phyloP scores from a whole-genome alignment of 1,140 invertebrate genomes.

The Ostrea denselamellosa region DNA sequence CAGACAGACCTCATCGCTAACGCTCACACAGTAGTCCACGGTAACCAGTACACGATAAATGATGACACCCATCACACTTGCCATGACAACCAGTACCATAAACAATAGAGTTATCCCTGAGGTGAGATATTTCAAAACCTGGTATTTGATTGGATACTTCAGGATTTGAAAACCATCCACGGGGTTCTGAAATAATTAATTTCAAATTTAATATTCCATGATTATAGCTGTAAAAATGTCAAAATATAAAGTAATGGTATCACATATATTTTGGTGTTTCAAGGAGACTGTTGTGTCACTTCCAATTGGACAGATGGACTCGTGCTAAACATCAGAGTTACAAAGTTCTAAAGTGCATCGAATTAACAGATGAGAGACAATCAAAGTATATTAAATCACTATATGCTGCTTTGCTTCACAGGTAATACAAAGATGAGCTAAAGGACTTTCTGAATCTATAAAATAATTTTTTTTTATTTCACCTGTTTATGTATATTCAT shows the following conservation, averaged over 20 bases:
- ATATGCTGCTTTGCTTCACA: too few species aligned
- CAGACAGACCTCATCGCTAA: constrained; percentile 67
- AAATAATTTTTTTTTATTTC: not conserved
- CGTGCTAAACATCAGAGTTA: too few species aligned
- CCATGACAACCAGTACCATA: constrained; percentile 74
- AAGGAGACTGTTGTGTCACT: too few species aligned
- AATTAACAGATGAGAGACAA: too few species aligned
- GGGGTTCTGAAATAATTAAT: constrained; percentile 66
- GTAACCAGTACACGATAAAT: constrained; percentile 76
- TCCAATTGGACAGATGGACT: too few species aligned
- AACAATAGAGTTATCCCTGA: constrained; percentile 72
- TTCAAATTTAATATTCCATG: not conserved
- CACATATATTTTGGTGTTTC: too few species aligned
- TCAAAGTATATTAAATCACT: too few species aligned
- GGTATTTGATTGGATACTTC: constrained; percentile 70
- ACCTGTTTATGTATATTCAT: not conserved
- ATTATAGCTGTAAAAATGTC: not conserved
- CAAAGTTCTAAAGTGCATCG: too few species aligned
- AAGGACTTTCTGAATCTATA: not conserved
- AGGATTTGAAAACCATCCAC: constrained; percentile 63
- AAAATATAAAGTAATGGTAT: not conserved
- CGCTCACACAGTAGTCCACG: constrained; percentile 74
- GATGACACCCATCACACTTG: constrained; percentile 71
- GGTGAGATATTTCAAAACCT: constrained; percentile 69
- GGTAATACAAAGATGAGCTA: too few species aligned